Evolutionary conservation across 2,797 vertebrate genomes (phyloP).

Genomic region (Gymnothorax reevesii): DNA sequence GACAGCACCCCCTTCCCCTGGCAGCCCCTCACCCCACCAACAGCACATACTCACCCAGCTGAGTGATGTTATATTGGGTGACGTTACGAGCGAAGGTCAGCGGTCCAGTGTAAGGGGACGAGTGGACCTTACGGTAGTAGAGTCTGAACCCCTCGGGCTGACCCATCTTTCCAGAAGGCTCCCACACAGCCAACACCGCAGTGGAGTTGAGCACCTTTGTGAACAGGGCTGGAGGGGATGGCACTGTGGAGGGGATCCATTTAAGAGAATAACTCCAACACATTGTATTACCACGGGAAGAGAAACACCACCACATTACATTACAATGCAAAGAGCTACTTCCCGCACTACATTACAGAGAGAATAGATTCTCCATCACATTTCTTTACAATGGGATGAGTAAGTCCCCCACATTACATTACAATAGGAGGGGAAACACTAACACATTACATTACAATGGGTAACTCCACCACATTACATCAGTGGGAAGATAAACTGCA

Average conservation of each 20-base stretch:
- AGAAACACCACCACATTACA: no score
- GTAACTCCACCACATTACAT: no score
- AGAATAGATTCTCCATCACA: no score
- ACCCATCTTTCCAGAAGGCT: conserved; percentile 87
- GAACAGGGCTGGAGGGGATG: conserved; percentile 84
- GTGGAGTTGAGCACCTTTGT: conserved; percentile 87
- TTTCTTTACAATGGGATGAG: no score
- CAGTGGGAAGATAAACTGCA: no score
- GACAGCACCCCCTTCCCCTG: neutral
- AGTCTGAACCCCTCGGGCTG: conserved; percentile 90
- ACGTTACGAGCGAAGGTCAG: conserved; percentile 80
- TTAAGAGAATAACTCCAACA: neutral
- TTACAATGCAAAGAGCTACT: no score
- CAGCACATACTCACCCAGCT: conserved; percentile 79
- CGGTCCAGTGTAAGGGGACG: conserved; percentile 81
- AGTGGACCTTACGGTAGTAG: conserved; percentile 85
- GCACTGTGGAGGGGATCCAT: conserved; percentile 72
- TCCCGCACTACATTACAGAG: no score
- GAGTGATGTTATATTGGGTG: conserved; percentile 88
- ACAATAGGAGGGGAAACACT: no score
- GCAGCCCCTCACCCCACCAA: neutral
- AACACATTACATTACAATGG: no score
- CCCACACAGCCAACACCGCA: conserved; percentile 85
- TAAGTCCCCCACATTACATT: no score
- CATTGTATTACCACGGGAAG: conserved; percentile 20